Conservation (phyloP, 2,888 invertebrate genomes). For the Litoditis marina region DNA sequence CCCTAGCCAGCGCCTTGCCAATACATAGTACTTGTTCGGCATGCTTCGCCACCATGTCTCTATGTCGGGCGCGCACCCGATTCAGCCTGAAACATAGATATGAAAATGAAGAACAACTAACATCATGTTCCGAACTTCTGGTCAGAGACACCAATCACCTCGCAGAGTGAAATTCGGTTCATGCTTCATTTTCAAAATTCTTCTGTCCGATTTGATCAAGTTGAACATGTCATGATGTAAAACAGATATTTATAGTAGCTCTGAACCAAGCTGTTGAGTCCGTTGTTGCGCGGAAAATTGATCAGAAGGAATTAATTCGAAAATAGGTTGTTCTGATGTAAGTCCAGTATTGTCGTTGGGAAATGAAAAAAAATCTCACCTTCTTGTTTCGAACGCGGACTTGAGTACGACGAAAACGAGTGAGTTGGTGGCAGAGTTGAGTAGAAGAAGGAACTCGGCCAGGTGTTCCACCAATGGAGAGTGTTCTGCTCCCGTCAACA, state of each 20-base stretch:
- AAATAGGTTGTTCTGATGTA: too few relatives aligned
- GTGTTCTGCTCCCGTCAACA: slow-evolving; percentile 4
- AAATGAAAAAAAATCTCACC: slow-evolving; percentile 12
- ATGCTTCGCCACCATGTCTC: slow-evolving; percentile 43
- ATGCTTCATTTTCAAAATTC: too few relatives aligned
- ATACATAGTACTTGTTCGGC: slow-evolving; percentile 51
- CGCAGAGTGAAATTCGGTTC: too few relatives aligned
- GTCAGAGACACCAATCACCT: too few relatives aligned
- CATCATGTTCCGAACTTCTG: too few relatives aligned
- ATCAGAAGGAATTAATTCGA: too few relatives aligned
- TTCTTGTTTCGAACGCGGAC: slow-evolving; percentile 47
- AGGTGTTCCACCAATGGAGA: background rate
- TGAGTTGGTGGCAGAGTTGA: slow-evolving; percentile 51
- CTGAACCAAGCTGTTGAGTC: too few relatives aligned
- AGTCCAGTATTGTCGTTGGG: background rate
- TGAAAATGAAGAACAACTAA: too few relatives aligned
- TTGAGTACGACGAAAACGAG: slow-evolving; percentile 51
- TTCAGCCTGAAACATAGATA: slow-evolving; percentile 29
- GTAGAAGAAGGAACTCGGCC: slow-evolving; percentile 36
- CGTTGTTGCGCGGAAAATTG: too few relatives aligned
- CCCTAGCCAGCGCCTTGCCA: slow-evolving; percentile 48
- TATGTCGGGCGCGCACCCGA: slow-evolving; percentile 30
- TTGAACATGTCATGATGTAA: too few relatives aligned
- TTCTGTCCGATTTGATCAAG: too few relatives aligned
- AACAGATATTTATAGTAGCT: too few relatives aligned